Percentiles rank a stretch among this genome's conserved stretches.
Conservation (phyloP, 2,888 invertebrate genomes). For the Chloromyia formosa region DNA sequence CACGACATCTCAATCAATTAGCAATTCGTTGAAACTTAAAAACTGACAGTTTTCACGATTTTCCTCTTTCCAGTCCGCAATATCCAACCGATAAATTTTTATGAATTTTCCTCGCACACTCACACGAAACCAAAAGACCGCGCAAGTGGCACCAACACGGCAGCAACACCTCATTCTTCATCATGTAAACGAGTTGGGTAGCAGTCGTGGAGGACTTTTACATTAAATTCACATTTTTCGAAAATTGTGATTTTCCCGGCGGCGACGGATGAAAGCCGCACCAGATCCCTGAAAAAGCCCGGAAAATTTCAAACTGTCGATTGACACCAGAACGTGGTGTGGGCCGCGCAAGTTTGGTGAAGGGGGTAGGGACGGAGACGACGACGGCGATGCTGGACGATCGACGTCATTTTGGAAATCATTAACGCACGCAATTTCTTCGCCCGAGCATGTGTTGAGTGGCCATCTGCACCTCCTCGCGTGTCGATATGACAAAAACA, state of each 20-base stretch:
- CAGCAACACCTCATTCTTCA: neutral
- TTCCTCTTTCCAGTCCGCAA: slow-evolving; percentile 19
- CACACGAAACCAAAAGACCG: neutral
- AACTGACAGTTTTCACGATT: slow-evolving; percentile 36
- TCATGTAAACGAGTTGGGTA: neutral
- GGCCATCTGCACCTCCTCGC: slow-evolving; percentile 46
- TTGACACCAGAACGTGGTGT: no score
- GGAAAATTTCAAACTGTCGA: slow-evolving; percentile 14
- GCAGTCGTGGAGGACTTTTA: neutral
- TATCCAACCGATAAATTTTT: neutral
- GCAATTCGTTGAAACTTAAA: slow-evolving; percentile 36
- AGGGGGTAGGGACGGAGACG: neutral
- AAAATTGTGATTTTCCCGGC: slow-evolving; percentile 37
- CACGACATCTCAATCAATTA: slow-evolving; percentile 30
- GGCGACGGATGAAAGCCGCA: slow-evolving; percentile 30
- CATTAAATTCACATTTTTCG: slow-evolving; percentile 6
- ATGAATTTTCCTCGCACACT: slow-evolving; percentile 9
- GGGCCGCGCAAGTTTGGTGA: neutral
- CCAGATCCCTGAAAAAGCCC: slow-evolving; percentile 24
- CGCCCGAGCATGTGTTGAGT: slow-evolving; percentile 50
- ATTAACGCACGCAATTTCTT: slow-evolving; percentile 51
- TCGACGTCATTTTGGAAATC: slow-evolving; percentile 48
- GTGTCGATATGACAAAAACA: slow-evolving; percentile 34
- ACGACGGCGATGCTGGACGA: slow-evolving; percentile 3
- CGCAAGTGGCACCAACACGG: neutral